Percentiles rank a stretch among this genome's conserved stretches.
phyloP scores from a whole-genome alignment of 2,113 vertebrate species.

The Thunnus thynnus region DNA sequence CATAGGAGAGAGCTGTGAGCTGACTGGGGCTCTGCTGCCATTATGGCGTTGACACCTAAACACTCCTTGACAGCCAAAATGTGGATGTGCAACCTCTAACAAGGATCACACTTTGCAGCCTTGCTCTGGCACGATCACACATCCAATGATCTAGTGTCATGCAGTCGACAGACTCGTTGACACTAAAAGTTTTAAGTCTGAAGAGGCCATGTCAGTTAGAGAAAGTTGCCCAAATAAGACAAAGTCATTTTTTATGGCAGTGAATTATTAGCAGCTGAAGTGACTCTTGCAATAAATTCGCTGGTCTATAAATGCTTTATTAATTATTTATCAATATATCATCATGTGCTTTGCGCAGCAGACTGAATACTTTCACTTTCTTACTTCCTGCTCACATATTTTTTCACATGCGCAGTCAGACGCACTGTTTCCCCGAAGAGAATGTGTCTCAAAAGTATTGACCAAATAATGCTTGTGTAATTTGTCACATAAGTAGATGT shows the following conservation, averaged over 20 bases:
- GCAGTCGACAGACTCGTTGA: neutral
- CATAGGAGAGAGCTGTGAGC: neutral
- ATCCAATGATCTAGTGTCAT: neutral
- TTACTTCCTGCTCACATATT: too few relatives aligned
- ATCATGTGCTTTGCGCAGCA: neutral
- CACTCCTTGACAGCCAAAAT: neutral
- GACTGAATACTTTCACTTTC: neutral
- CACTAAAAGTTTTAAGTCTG: neutral
- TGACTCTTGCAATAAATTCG: neutral
- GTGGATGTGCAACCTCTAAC: neutral
- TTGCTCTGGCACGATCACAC: neutral
- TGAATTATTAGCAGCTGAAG: neutral
- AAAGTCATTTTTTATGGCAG: neutral
- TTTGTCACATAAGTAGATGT: neutral
- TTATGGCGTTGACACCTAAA: neutral
- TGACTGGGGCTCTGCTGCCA: neutral
- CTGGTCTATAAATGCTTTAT: neutral
- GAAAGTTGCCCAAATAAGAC: neutral
- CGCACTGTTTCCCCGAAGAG: neutral
- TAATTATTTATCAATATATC: neutral
- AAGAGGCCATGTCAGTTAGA: neutral
- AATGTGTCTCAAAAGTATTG: neutral
- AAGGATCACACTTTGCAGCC: neutral
- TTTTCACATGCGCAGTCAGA: neutral
- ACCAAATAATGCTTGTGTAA: neutral